A percentile compares a stretch with the other conserved stretches of the same genome.
Evolutionary conservation across 2,888 invertebrate genomes (phyloP).

Genomic region (Anoplius nigerrimus): DNA sequence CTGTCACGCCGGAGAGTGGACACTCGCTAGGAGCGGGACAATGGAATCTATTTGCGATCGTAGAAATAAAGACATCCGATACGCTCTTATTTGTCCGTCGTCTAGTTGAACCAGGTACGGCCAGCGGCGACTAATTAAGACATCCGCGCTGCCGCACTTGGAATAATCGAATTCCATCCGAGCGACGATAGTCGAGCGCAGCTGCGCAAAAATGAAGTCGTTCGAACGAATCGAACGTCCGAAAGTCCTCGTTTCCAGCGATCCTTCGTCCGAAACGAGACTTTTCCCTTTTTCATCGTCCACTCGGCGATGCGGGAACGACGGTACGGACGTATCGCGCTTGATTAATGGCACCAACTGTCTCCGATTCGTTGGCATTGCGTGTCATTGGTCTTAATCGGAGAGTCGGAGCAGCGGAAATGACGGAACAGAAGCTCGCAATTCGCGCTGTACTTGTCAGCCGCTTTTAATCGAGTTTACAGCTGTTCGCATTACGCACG

Average conservation of each 20-base stretch:
- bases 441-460: slow-evolving; percentile 16
- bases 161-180: no score
- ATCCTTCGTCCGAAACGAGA: slow-evolving; percentile 12
- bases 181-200: no score
- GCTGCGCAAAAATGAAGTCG: slow-evolving; percentile 15
- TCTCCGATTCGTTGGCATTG: slow-evolving; percentile 53
- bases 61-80: no score
- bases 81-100: no score
- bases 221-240: slow-evolving; percentile 13
- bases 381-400: slow-evolving; percentile 49
- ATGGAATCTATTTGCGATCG: no score
- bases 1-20: no score
- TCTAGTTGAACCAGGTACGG: no score
- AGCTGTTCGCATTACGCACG: slow-evolving; percentile 10
- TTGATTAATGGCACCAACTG: slow-evolving; percentile 64
- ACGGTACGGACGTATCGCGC: not conserved
- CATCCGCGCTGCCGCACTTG: no score
- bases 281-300: slow-evolving; percentile 32
- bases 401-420: slow-evolving; percentile 14
- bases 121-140: no score
- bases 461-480: not conserved
- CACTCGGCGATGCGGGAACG: not conserved
- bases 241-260: slow-evolving; percentile 22
- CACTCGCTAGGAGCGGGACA: no score
- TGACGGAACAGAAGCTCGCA: slow-evolving; percentile 5